Evolutionary conservation across 2,113 vertebrate genomes (phyloP), one percentile per base, ranked within the genome.

Genomic region (Sebastes schlegelii): DNA sequence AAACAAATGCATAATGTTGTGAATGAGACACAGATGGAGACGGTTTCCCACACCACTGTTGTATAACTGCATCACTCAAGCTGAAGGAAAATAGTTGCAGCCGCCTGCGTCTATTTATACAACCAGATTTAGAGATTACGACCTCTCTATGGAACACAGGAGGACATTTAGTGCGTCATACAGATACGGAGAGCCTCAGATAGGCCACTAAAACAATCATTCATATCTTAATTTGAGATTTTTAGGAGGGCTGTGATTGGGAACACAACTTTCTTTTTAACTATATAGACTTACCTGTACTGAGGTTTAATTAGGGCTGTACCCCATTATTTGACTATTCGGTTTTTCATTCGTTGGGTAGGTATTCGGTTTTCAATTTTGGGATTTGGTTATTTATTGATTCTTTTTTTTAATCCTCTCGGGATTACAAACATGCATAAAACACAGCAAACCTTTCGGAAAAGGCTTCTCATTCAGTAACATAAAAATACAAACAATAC

Each of bases 71-170:
- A 5, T 66, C 26, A 6, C 16, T 74, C 8, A 71, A 83, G 86
- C 64, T 58, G 60, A 66, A 67, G 63, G 76, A 40, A 77, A 67
- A 74, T 52, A 75, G 74, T 60, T 16, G 69, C 46, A 58, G 51
- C 54, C 4, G 40, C 58, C 46, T 16, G 49, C 0, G 19, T 89
- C 89, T 91, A 93, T 91, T 92, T 91, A 91, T 91, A 92, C 69
- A 80, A 74, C 8, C 88, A 86, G 88, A 80, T 87, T 84, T 80
- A 90, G 69, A 75, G 89, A 84, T 87, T 79, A 60, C 80, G 83
- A 90, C 86, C 77, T 80, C 83, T 72, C 16, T 21, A n/a, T 23
- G 72, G 82, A 58, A 79, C 78, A 84, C 67, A 13, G 63, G 23
- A 68, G 79, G 52, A 85, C 84, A 86, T 77, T 77, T 8, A 82